phyloP scores from a whole-genome alignment of 2,888 invertebrate genomes.

The Orthosia incerta region DNA sequence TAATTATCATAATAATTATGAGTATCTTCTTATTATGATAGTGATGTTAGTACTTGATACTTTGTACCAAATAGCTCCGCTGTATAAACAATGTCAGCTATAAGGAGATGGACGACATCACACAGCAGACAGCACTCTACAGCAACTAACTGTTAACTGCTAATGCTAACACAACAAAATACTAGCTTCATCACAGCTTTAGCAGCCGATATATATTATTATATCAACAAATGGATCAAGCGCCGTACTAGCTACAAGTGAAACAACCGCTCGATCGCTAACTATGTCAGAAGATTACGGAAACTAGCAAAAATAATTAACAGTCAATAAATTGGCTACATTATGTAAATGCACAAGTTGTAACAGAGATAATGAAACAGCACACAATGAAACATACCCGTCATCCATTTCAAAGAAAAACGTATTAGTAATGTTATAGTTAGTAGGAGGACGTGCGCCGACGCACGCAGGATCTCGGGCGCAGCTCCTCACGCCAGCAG shows the following conservation, averaged over 20 bases:
- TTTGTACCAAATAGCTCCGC: background rate
- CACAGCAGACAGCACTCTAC: no score
- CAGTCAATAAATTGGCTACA: background rate
- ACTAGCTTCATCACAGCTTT: background rate
- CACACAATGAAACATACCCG: slow-evolving; percentile 30
- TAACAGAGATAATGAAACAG: slow-evolving; percentile 16
- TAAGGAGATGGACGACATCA: slow-evolving; percentile 1
- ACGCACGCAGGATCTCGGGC: background rate
- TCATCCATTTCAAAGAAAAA: slow-evolving; percentile 20
- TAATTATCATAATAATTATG: background rate
- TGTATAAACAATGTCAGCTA: background rate
- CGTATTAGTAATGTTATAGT: slow-evolving; percentile 12
- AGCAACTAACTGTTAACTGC: background rate
- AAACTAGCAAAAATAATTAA: slow-evolving; percentile 11
- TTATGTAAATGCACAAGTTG: slow-evolving; percentile 7
- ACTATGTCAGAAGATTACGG: background rate
- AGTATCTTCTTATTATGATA: background rate
- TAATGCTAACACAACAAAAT: background rate
- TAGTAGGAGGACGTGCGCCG: slow-evolving; percentile 10
- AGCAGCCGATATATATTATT: background rate
- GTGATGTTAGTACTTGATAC: slow-evolving; percentile 7
- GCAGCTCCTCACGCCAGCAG: background rate
- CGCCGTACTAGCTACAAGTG: background rate
- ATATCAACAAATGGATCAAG: background rate
- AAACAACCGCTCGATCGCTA: background rate